Conservation (phyloP, 1,140 invertebrate species). For the Drosophila rufa region DNA sequence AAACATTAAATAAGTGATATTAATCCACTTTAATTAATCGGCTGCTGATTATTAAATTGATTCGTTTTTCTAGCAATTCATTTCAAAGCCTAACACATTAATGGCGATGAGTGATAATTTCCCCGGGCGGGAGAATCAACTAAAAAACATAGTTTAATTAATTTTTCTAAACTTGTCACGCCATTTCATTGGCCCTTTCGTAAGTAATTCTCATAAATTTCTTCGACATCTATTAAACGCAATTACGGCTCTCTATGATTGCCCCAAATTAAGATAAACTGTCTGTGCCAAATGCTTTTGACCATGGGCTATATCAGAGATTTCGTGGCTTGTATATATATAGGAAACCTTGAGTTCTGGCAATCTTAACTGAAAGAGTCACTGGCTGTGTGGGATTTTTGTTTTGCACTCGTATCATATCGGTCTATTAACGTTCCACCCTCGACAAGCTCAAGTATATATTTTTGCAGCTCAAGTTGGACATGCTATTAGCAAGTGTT, state of each 20-base stretch:
- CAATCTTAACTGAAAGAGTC: conserved; percentile 34
- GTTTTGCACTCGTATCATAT: conserved; percentile 27
- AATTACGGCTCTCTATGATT: conserved; percentile 8
- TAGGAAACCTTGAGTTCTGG: conserved; percentile 18
- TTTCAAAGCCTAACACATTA: background rate
- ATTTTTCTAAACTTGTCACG: background rate
- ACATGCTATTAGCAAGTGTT: conserved; percentile 22
- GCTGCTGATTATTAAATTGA: background rate
- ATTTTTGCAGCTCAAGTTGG: conserved; percentile 7
- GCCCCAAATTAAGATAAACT: conserved; percentile 48
- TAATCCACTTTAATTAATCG: conserved; percentile 1
- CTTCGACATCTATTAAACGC: conserved; percentile 11
- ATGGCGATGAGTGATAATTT: background rate
- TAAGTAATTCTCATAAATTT: conserved; percentile 10
- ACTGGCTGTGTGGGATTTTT: conserved; percentile 19
- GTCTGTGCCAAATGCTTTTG: conserved; percentile 28
- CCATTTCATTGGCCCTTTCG: conserved; percentile 4
- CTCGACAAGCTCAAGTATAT: conserved; percentile 31
- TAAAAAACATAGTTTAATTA: background rate
- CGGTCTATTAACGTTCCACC: conserved; percentile 20
- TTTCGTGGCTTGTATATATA: background rate
- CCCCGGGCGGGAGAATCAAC: background rate
- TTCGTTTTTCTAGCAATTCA: background rate
- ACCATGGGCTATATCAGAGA: conserved; percentile 15
- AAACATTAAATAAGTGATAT: background rate